Percentiles rank a stretch among this genome's conserved stretches.
Conservation (phyloP, 2,888 invertebrate genomes). For the Scelioninae gen. 2 region DNA sequence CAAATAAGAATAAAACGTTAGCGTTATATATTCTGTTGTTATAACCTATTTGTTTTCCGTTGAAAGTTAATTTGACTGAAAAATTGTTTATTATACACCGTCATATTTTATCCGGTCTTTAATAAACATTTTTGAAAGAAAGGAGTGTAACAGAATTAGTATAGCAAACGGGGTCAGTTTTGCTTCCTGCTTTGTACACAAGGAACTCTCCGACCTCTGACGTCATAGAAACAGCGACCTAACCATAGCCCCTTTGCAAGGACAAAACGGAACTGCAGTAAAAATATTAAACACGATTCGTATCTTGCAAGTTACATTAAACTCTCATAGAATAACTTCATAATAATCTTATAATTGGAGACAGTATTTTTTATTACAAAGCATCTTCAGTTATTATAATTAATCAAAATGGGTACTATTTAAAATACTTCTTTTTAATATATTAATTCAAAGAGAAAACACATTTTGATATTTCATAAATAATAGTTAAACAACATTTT, state of each 20-base stretch:
- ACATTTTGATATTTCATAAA: no score
- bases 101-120: constrained; percentile 14
- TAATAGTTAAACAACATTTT: no score
- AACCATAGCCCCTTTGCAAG: constrained; percentile 46
- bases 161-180: constrained; percentile 57
- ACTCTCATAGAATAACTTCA: no score
- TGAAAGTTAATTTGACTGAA: neutral
- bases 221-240: constrained; percentile 55
- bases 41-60: no score
- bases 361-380: no score
- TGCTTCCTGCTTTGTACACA: constrained; percentile 45
- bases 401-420: no score
- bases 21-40: no score
- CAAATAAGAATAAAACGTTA: no score
- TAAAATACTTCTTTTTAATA: no score
- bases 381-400: no score
- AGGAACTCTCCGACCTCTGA: constrained; percentile 49
- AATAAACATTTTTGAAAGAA: constrained; percentile 36
- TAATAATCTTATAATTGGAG: no score
- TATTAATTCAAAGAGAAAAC: no score
- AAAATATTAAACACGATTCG: constrained; percentile 44
- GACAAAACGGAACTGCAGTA: constrained; percentile 41
- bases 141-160: constrained; percentile 40
- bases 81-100: neutral
- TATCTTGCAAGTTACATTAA: constrained; percentile 24